phyloP scores from a whole-genome alignment of 2,113 vertebrate genomes.

The Corydoras maculifer region DNA sequence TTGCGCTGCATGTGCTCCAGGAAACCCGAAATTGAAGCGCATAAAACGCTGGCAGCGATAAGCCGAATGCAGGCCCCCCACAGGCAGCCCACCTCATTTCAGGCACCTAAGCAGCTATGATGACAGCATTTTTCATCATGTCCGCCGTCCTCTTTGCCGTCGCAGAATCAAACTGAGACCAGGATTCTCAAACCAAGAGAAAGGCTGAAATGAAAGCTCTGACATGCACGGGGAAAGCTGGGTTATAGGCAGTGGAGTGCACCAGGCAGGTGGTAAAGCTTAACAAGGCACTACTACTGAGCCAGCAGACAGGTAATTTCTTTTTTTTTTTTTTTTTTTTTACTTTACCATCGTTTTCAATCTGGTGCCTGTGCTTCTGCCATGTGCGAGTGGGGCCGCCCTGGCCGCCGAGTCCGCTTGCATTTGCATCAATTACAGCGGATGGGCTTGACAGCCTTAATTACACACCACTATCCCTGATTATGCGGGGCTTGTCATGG shows the following conservation, averaged over 20 bases:
- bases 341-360: slow-evolving; percentile 14
- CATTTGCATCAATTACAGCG: slow-evolving; percentile 77
- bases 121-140: slow-evolving; percentile 40
- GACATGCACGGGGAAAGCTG: neutral
- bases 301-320: slow-evolving; percentile 36
- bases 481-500: slow-evolving; percentile 72
- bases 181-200: slow-evolving; percentile 26
- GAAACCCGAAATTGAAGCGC: slow-evolving; percentile 29
- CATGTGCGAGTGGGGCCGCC: slow-evolving; percentile 31
- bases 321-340: neutral
- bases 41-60: slow-evolving; percentile 38
- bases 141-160: slow-evolving; percentile 35
- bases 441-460: slow-evolving; percentile 82
- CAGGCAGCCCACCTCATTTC: slow-evolving; percentile 37
- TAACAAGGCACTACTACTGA: slow-evolving; percentile 30
- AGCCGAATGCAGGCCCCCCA: slow-evolving; percentile 33
- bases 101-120: slow-evolving; percentile 41
- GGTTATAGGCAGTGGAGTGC: slow-evolving; percentile 1
- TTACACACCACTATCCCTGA: slow-evolving; percentile 78
- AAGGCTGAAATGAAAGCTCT: neutral
- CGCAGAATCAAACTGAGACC: slow-evolving; percentile 31
- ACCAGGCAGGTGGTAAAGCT: slow-evolving; percentile 14
- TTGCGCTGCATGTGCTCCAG: slow-evolving; percentile 22
- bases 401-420: slow-evolving; percentile 61
- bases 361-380: slow-evolving; percentile 19